Conservation (phyloP, 2,888 invertebrate species). For the Drosophila peninsularis region DNA sequence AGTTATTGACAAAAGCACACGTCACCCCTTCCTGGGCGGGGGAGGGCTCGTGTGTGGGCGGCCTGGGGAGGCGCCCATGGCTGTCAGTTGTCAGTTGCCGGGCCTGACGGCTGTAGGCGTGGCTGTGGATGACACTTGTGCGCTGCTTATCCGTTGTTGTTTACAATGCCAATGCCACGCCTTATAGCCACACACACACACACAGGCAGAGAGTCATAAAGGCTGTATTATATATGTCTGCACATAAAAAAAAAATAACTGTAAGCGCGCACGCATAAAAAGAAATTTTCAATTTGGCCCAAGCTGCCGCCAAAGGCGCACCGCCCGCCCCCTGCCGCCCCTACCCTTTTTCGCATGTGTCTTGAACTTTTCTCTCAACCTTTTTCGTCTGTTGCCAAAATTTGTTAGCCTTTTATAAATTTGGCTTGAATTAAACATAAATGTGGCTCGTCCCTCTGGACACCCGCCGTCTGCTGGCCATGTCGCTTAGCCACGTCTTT, state of each 20-base stretch:
- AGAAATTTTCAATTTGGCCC: slow-evolving; percentile 70
- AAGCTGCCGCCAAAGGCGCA: slow-evolving; percentile 56
- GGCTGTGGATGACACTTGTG: slow-evolving; percentile 71
- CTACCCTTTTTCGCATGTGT: neutral
- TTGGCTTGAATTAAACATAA: slow-evolving; percentile 70
- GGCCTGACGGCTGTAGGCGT: slow-evolving; percentile 39
- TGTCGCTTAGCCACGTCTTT: slow-evolving; percentile 16
- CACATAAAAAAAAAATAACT: slow-evolving; percentile 60
- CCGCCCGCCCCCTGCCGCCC: neutral
- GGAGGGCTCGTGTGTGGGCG: neutral
- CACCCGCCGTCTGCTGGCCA: slow-evolving; percentile 13
- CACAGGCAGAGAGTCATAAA: slow-evolving; percentile 45
- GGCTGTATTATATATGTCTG: slow-evolving; percentile 68
- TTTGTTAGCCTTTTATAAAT: slow-evolving; percentile 58
- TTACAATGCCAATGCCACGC: slow-evolving; percentile 77
- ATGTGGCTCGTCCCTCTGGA: slow-evolving; percentile 44
- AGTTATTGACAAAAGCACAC: slow-evolving; percentile 79
- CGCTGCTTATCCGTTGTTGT: slow-evolving; percentile 77
- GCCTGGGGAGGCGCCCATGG: neutral
- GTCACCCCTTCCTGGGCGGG: slow-evolving; percentile 58
- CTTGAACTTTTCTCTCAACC: slow-evolving; percentile 17
- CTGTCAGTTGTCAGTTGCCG: slow-evolving; percentile 27
- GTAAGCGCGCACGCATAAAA: slow-evolving; percentile 70
- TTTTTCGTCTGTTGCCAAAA: slow-evolving; percentile 22
- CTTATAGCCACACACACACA: slow-evolving; percentile 40